Base-by-base conservation (phyloP, 1,140 invertebrate species). In the Drosophila tani region DNA sequence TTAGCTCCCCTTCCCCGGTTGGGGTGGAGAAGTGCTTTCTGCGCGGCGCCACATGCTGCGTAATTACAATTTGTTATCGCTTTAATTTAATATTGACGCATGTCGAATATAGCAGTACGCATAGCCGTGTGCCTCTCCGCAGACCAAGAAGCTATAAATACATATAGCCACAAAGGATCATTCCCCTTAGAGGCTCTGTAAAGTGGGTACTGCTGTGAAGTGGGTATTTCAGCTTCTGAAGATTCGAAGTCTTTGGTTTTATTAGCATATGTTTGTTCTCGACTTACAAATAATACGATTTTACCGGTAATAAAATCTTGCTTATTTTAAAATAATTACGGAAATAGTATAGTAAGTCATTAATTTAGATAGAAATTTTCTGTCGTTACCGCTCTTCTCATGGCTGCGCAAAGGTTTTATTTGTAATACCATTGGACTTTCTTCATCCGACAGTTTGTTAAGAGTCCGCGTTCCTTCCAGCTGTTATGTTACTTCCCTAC, bases 21-120 rank as follows among this genome's bases (percentile, higher is more conserved):
- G 15, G 41, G 51, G 43, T 50, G 27, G 38, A 29, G n/a, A 32
- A 40, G 67, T 58, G 66, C 41, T 46, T 43, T 59, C 51, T 50
- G 53, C 47, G 56, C 43, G 27, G 55, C 43, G 43, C 75, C 75
- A 55, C 75, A 78, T 69, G 75, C 74, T 77, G 76, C 27, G 76
- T 79, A 79, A 79, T 79, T 79, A 79, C 76, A 79, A 79, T 79
- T 79, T 79, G 76, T 79, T 79, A 79, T 79, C 76, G 76, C 76
- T 79, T 79, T 79, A 79, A 79, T 79, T 79, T 79, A 79, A 79
- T 79, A 79, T 79, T 71, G 76, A 79, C 75, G 76, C 76, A 78
- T 71, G 70, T 51, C 46, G 51, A 66, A 71, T 38, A 56, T 17
- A 60, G 19, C 55, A 27, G 41, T 41, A 41, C 32, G 7, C 59